Evolutionary conservation across 2,113 vertebrate species (phyloP).

Genomic region (Campylomormyrus tamandua): DNA sequence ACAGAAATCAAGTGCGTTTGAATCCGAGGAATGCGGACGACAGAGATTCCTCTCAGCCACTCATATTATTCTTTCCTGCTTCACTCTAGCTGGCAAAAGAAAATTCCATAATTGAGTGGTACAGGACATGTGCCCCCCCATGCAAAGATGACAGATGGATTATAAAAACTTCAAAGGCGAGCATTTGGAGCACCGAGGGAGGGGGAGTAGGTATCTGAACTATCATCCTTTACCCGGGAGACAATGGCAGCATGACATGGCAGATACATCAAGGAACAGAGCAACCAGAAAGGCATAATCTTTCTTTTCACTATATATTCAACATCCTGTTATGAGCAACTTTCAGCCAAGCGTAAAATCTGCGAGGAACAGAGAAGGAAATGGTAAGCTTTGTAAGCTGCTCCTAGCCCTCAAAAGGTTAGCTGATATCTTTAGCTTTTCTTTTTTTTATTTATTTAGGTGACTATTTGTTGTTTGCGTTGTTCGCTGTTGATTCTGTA

Average conservation of each 20-base stretch:
- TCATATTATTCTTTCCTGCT: conserved; percentile 77
- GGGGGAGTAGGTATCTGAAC: conserved; percentile 70
- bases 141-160: conserved; percentile 98
- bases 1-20: conserved; percentile 50
- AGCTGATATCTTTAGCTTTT: background rate
- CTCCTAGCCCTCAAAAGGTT: background rate
- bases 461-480: background rate
- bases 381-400: background rate
- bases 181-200: conserved; percentile 85
- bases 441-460: background rate
- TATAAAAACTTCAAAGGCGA: conserved; percentile 98
- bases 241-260: conserved; percentile 76
- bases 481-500: background rate
- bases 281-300: conserved; percentile 80
- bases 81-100: conserved; percentile 85
- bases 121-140: conserved; percentile 89
- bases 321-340: conserved; percentile 76
- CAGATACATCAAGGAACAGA: conserved; percentile 76
- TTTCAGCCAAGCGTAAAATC: conserved; percentile 65
- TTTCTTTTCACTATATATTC: conserved; percentile 75
- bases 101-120: conserved; percentile 95
- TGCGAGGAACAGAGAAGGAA: background rate
- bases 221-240: conserved; percentile 77
- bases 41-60: conserved; percentile 74
- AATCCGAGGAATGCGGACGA: conserved; percentile 68